phyloP scores from a whole-genome alignment of 2,888 invertebrate genomes.

The Coelinius sp. region DNA sequence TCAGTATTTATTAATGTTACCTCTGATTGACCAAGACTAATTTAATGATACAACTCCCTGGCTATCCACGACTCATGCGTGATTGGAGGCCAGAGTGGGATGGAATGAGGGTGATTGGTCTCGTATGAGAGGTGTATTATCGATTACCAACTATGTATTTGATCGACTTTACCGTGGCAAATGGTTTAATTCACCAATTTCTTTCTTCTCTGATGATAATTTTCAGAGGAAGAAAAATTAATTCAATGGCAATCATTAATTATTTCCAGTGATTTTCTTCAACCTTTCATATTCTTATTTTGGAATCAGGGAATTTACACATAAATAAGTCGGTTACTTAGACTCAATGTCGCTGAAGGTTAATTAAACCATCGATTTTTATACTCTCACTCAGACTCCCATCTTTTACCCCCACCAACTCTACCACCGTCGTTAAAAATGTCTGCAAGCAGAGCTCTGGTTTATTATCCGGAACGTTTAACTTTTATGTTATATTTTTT shows the following conservation, averaged over 20 bases:
- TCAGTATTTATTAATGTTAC: slow-evolving; percentile 47
- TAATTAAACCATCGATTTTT: slow-evolving; percentile 64
- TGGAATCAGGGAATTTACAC: slow-evolving; percentile 3
- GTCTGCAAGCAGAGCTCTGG: slow-evolving; percentile 63
- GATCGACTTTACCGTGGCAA: not conserved
- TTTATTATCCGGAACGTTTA: slow-evolving; percentile 68
- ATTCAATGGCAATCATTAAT: slow-evolving; percentile 22
- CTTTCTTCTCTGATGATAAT: slow-evolving; percentile 39
- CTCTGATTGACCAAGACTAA: slow-evolving; percentile 60
- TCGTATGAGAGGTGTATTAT: slow-evolving; percentile 36
- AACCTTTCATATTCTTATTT: not conserved
- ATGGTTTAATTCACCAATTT: slow-evolving; percentile 43
- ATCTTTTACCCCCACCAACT: slow-evolving; percentile 13
- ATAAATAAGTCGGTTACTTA: slow-evolving; percentile 33
- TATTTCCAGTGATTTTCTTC: not conserved
- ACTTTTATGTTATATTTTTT: slow-evolving; percentile 53
- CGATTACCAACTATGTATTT: slow-evolving; percentile 19
- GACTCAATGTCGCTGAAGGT: slow-evolving; percentile 42
- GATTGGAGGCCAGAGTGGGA: slow-evolving; percentile 34
- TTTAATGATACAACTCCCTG: slow-evolving; percentile 55
- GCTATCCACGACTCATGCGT: slow-evolving; percentile 20
- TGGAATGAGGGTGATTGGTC: slow-evolving; percentile 32
- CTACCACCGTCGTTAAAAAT: slow-evolving; percentile 57
- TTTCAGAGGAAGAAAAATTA: slow-evolving; percentile 36
- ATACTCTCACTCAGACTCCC: slow-evolving; percentile 34